Evolutionary conservation across 2,888 invertebrate genomes (phyloP).

Genomic region (Trissolcus brochymenae): DNA sequence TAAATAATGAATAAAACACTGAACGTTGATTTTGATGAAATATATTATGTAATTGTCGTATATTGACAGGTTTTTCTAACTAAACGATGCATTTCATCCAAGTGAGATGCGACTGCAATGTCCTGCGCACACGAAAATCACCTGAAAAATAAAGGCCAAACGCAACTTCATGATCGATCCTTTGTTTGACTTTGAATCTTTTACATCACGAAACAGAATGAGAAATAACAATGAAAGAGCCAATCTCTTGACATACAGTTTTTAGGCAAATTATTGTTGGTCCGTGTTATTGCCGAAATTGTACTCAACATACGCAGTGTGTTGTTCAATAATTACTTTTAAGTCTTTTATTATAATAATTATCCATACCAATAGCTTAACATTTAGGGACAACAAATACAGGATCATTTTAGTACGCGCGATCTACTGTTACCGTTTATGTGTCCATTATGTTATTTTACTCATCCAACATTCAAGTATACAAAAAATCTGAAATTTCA

Average conservation of each 20-base stretch:
- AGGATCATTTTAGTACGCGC: slow-evolving; percentile 31
- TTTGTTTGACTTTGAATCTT: slow-evolving; percentile 61
- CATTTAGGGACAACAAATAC: slow-evolving; percentile 23
- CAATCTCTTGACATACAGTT: slow-evolving; percentile 15
- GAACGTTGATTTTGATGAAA: slow-evolving; percentile 57
- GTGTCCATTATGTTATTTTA: neutral
- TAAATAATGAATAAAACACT: slow-evolving; percentile 25
- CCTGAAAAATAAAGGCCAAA: slow-evolving; percentile 61
- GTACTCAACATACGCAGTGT: slow-evolving; percentile 45
- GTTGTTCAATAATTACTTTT: slow-evolving; percentile 50
- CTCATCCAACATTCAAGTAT: neutral
- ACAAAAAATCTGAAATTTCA: too few species aligned
- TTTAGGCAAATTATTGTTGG: slow-evolving; percentile 6
- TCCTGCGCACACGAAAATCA: slow-evolving; percentile 58
- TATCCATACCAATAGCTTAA: slow-evolving; percentile 44
- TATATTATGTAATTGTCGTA: slow-evolving; percentile 70
- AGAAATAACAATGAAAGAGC: slow-evolving; percentile 22
- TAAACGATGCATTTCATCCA: slow-evolving; percentile 72
- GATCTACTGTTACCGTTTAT: slow-evolving; percentile 38
- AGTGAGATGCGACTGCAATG: slow-evolving; percentile 64
- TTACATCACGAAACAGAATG: slow-evolving; percentile 41
- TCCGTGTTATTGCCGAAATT: slow-evolving; percentile 29
- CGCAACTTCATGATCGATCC: slow-evolving; percentile 62
- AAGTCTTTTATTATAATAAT: slow-evolving; percentile 54
- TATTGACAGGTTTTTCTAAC: slow-evolving; percentile 76